Evolutionary conservation across 1,140 invertebrate species (phyloP), one percentile per base, ranked within the genome.

Genomic region (Oncopodura yosiiana): DNA sequence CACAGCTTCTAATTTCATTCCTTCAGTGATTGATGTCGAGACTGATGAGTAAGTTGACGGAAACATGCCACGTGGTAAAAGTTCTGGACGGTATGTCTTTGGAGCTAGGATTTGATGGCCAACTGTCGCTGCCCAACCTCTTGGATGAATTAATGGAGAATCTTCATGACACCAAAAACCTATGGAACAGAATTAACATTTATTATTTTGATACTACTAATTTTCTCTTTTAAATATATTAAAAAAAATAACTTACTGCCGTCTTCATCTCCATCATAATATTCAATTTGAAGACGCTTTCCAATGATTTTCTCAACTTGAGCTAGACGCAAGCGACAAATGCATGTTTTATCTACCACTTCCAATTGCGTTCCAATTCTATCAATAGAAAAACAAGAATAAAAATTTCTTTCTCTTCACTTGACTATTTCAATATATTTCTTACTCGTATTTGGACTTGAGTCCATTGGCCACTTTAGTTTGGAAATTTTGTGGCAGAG

Each of bases 1-100:
- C 42, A 97, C 90, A 0, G 92, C 92, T 75, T 96, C 93, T 23
- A 98, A 71, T 69, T 96, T 96, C 90, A 95, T 94, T 36, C 91
- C 92, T 63, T 85, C 82, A 23, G 79, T 71, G 66, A 95, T 93
- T 3, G 78, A 65, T 56, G 41, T 26, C n/a, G 65, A 57, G 23
- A 63, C 43, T 27, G 68, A 66, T 30, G 66, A 56, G 39, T 57
- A 55, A 58, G 68, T 67, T 26, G 70, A 65, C 26, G 16, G 45
- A 59, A 58, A 34, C 43, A 56, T 50, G 46, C 69, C 67, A 63
- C 77, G 76, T 54, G 76, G 76, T 68, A 92, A 88, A 30, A 83
- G 74, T 55, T 81, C 81, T 64, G 80, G 82, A 32, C 81, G 69
- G 68, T 91, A 92, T 42, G 79, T 79, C 30, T 79, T 73, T 16